Evolutionary conservation across 2,888 invertebrate species (phyloP), one percentile per base, ranked within the genome.

Genomic region (Dexiosoma caninum): DNA sequence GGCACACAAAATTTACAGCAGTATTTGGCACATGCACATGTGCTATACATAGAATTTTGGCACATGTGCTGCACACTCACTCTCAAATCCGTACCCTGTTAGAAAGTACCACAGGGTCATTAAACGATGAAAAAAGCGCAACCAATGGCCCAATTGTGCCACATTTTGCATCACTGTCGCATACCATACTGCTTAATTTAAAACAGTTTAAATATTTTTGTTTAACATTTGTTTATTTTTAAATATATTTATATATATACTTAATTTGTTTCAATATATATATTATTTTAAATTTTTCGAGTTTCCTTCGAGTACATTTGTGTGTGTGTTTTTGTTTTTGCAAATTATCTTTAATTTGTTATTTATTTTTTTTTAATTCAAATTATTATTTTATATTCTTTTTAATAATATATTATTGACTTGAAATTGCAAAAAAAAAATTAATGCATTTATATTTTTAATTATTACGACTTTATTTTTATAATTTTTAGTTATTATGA

Each of bases 181-280:
- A n/a, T n/a, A n/a, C n/a, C n/a, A n/a, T n/a, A n/a, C n/a, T n/a
- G n/a, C n/a, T n/a, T n/a, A n/a, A 12, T 51, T 59, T 70, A 6
- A 57, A 14, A 12, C 3, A 7, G 19, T 32, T 51, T 71, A 23
- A 12, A 14, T 70, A 49, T 27, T n/a, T 37, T 55, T 64, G 35
- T 74, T 55, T 64, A 72, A 72, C 60, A 62, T 72, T 62, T 60
- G 9, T 55, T 60, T 27, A 42, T 71, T 67, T 78, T 78, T 59
- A 37, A 55, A 21, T 44, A 53, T 60, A 21, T 64, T 19, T 57
- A 21, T 71, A 10, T 57, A 21, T 40, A 27, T 21, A 30, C 9
- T 42, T n/a, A 27, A 46, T 46, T 44, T 19, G 10, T 69, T 51
- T 69, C 60, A 49, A 69, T 62, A 60, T 69, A 69, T 37, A 32